Conservation (phyloP, 2,113 vertebrate genomes). For the Brachionichthys hirsutus region DNA sequence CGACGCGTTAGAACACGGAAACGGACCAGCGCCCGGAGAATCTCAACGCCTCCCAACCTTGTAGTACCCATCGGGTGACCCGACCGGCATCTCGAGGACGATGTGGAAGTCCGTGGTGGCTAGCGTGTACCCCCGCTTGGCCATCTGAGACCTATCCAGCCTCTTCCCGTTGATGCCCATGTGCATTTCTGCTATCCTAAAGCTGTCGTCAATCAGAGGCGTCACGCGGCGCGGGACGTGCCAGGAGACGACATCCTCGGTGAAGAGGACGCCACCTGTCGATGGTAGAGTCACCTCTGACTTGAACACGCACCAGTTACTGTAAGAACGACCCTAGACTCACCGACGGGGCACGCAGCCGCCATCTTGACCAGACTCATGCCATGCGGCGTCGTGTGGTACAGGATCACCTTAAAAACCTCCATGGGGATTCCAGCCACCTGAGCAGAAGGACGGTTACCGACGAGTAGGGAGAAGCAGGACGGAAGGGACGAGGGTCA, state of each 20-base stretch:
- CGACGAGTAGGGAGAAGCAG: too few relatives aligned
- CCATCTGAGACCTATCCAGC: slow-evolving; percentile 72
- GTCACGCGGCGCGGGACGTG: slow-evolving; percentile 76
- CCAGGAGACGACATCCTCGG: slow-evolving; percentile 75
- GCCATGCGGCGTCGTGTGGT: slow-evolving; percentile 69
- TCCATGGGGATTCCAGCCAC: slow-evolving; percentile 78
- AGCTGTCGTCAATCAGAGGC: slow-evolving; percentile 33
- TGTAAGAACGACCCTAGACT: neutral
- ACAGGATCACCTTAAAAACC: slow-evolving; percentile 74
- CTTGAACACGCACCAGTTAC: neutral
- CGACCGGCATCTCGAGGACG: slow-evolving; percentile 77
- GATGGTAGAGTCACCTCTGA: neutral
- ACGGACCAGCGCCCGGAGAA: neutral
- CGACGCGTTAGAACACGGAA: slow-evolving; percentile 29
- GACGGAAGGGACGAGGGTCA: rapidly evolving
- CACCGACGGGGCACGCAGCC: slow-evolving; percentile 74
- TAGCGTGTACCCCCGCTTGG: slow-evolving; percentile 67
- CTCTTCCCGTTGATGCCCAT: slow-evolving; percentile 78
- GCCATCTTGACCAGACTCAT: slow-evolving; percentile 53
- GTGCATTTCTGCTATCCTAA: slow-evolving; percentile 69
- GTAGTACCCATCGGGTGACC: slow-evolving; percentile 81
- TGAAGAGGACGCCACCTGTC: slow-evolving; percentile 77
- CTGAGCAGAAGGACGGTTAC: slow-evolving; percentile 40
- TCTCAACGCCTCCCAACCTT: slow-evolving; percentile 71
- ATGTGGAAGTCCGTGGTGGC: slow-evolving; percentile 63